Conservation (phyloP, 2,797 vertebrate species). For the Channallabes apus region DNA sequence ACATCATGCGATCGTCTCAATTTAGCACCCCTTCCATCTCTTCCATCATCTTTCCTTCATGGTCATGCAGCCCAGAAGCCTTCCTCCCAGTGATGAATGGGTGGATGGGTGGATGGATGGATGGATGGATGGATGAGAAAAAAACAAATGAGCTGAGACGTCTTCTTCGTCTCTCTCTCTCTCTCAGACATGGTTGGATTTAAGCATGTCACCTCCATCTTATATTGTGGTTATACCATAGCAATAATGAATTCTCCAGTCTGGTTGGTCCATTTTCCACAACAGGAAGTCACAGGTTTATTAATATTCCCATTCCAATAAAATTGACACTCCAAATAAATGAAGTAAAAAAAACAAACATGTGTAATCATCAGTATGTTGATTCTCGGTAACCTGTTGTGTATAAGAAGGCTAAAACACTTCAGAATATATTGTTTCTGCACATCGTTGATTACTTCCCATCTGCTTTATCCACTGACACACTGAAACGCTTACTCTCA, state of each 20-base stretch:
- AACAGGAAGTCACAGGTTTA: not conserved
- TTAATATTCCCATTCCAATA: not conserved
- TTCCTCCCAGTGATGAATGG: conserved; percentile 38
- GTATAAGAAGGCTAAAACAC: not conserved
- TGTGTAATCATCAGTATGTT: not conserved
- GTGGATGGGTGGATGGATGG: conserved; percentile 25
- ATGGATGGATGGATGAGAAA: conserved; percentile 17
- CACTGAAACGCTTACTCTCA: not conserved
- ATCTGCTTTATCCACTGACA: not conserved
- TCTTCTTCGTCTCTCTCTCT: conserved; percentile 9
- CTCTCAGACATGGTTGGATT: conserved; percentile 24
- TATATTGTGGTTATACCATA: not conserved
- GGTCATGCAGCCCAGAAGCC: conserved; percentile 42
- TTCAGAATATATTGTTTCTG: not conserved
- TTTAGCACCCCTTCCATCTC: conserved; percentile 48
- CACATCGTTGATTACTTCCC: not conserved
- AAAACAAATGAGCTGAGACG: conserved; percentile 41
- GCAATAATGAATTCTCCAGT: not conserved
- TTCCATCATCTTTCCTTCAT: conserved; percentile 14
- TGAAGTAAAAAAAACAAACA: not conserved
- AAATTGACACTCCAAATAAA: not conserved
- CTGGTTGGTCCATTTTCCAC: not conserved
- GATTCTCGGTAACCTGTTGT: not conserved
- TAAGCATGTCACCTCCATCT: conserved; percentile 8
- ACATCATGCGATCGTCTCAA: conserved; percentile 50